Base-by-base conservation (phyloP, 2,888 invertebrate species). In the Tetheella fluctuosa region DNA sequence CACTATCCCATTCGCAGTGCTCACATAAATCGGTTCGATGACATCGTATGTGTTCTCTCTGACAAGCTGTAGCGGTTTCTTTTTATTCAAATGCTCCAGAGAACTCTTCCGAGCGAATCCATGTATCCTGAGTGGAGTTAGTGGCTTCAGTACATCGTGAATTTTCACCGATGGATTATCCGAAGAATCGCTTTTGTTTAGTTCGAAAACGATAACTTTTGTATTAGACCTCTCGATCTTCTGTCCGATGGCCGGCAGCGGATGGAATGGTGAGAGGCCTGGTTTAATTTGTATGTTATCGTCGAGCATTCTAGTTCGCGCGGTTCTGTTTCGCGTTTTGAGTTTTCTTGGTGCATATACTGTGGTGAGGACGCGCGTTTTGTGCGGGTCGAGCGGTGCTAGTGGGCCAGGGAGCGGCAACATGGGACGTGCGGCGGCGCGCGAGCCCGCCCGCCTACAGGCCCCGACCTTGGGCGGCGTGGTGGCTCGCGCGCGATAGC, bases 21-120 rank as follows among this genome's bases (percentile, higher is more conserved):
- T 87, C 60, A 89, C 73, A 63, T 83, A 91, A 34, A 90, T 77
- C 0, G 93, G 93, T 60, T 92, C 84, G 56, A 93, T 82, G 10
- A 93, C 90, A 59, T 93, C 91, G 67, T 93, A 93, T 0, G 93
- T 93, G 64, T 93, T 92, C 74, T 93, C 92, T 66, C 93, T 76
- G 6, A 92, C 55, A 10, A 93, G 70, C 57, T 88, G 89, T 59
- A 89, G 90, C 0, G 90, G 90, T 59, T 80, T 89, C 62, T 74
- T 81, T 8, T 72, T 73, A 1, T 85, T 82, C 4, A 76, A 62
- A 12, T 74, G 70, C 15, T 86, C 85, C 37, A 83, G 62, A 0
- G 85, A 79, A 34, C 71, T 84, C 60, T 85, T 89, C 54, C 86
- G 82, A 23, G 65, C 72, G 52, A 77, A 86, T 2, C 86, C 85